A percentile compares a stretch with the other conserved stretches of the same genome.
These are phyloP conservation scores for Zaprionus ghesquierei DNA, from an alignment of 1,140 invertebrate genomes.

Conservation along the genomic window DNA sequence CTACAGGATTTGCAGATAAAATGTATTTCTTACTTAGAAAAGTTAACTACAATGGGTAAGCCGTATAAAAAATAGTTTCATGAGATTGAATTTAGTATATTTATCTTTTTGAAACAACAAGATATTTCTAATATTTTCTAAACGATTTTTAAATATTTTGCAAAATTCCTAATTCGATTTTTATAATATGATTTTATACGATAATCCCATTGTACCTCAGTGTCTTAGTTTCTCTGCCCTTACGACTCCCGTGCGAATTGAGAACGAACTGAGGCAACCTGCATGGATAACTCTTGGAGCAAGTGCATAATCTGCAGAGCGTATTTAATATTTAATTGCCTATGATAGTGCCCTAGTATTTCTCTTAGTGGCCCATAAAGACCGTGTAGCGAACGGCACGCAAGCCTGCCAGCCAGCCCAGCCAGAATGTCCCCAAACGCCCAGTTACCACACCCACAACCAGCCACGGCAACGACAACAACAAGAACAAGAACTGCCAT, in stretches of 20 bases:
- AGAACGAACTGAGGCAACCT: not conserved
- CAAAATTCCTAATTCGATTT: too few species aligned
- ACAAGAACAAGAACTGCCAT: not conserved
- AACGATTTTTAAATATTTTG: too few species aligned
- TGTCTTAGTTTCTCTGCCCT: not conserved
- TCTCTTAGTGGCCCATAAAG: conserved; percentile 65
- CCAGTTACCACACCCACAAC: conserved; percentile 42
- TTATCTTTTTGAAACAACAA: too few species aligned
- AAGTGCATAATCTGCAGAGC: conserved; percentile 21
- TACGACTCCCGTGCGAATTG: not conserved
- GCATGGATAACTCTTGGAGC: conserved; percentile 3
- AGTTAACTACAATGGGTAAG: too few species aligned
- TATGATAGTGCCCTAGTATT: conserved; percentile 47
- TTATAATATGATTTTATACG: too few species aligned
- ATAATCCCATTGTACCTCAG: too few species aligned
- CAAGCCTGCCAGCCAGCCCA: conserved; percentile 21
- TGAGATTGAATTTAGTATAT: too few species aligned
- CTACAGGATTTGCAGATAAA: too few species aligned
- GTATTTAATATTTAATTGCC: conserved; percentile 42
- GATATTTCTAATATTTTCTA: too few species aligned
- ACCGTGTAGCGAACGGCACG: conserved; percentile 59
- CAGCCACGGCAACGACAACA: conserved; percentile 12
- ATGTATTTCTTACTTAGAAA: too few species aligned
- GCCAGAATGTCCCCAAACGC: conserved; percentile 9
- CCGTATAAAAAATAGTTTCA: too few species aligned